Evolutionary conservation across 2,797 vertebrate genomes (phyloP).

Genomic region (Gymnoscopelus braueri): DNA sequence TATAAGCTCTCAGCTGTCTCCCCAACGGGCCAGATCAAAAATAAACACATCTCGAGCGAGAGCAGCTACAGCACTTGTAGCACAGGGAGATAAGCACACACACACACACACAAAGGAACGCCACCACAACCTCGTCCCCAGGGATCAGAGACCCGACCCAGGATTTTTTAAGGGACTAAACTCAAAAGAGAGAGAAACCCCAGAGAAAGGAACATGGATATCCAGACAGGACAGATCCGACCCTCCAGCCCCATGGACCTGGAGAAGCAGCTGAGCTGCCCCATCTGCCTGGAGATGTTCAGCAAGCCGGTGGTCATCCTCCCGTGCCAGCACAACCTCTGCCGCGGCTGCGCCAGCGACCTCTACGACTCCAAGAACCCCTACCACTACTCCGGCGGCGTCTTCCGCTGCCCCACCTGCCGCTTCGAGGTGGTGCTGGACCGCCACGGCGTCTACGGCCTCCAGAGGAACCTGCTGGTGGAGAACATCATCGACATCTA

Average conservation of each 20-base stretch:
- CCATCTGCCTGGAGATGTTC: conserved; percentile 79
- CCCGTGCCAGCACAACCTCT: conserved; percentile 78
- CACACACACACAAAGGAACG: conserved; percentile 13
- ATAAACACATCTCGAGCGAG: conserved; percentile 34
- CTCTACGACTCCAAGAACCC: conserved; percentile 75
- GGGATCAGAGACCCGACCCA: background rate
- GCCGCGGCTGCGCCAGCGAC: conserved; percentile 73
- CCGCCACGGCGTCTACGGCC: conserved; percentile 89
- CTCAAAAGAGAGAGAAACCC: background rate
- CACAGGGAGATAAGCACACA: background rate
- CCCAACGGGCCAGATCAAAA: conserved; percentile 43
- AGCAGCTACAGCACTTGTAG: conserved; percentile 17
- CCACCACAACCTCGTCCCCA: background rate
- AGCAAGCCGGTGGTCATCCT: conserved; percentile 77
- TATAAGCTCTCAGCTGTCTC: conserved; percentile 42
- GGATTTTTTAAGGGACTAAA: background rate
- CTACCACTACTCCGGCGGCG: conserved; percentile 83
- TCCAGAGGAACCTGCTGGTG: conserved; percentile 91
- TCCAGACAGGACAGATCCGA: conserved; percentile 56
- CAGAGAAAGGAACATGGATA: conserved; percentile 61
- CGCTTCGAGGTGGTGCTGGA: conserved; percentile 91
- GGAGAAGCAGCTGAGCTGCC: conserved; percentile 77
- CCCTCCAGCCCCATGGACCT: conserved; percentile 65
- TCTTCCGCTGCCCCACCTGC: conserved; percentile 91
- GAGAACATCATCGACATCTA: conserved; percentile 95